Evolutionary conservation across 2,888 invertebrate species (phyloP), one percentile per base, ranked within the genome.

Genomic region (Acleris laterana): DNA sequence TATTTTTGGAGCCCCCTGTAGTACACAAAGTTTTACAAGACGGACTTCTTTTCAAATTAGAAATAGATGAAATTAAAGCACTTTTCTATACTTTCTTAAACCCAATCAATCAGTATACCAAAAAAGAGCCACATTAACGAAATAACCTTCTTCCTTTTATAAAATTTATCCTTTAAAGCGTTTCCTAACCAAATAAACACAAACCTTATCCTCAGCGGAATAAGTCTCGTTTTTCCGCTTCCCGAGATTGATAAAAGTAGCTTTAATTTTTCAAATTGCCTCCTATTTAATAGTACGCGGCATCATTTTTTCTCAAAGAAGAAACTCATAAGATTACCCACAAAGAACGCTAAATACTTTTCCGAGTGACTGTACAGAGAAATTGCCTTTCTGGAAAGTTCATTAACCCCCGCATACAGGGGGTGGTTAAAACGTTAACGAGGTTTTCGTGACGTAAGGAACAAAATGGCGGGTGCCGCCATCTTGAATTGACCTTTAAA

Each of bases 191-290:
- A 38, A 38, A 38, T 9, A 13, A 46, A 46, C 2, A 17, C 13
- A 16, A 46, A 46, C 46, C 46, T 17, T 46, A 46, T 2, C 17
- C n/a, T 6, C 16, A 7, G 3, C 46, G 46, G 0, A 17, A 46
- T 7, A 46, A 46, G 46, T 13, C n/a, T 2, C 46, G 7, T 2
- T 46, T 38, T 32, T n/a, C 44, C 44, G n/a, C n/a, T 44, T 44
- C 32, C 59, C 48, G 50, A 64, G 44, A 55, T 38, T 38, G 38
- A 38, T 38, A 69, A 69, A 68, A 64, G 66, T 61, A 65, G 63
- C 65, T 66, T 73, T 72, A 72, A 73, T 71, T 72, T 68, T 72
- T 70, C 61, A 73, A 75, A 75, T 72, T 71, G 70, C 69, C 56
- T 67, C 69, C 69, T 70, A 72, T 75, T 74, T 75, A 72, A 69